Conservation (phyloP, 2,888 invertebrate species). For the Clusia tigrina region DNA sequence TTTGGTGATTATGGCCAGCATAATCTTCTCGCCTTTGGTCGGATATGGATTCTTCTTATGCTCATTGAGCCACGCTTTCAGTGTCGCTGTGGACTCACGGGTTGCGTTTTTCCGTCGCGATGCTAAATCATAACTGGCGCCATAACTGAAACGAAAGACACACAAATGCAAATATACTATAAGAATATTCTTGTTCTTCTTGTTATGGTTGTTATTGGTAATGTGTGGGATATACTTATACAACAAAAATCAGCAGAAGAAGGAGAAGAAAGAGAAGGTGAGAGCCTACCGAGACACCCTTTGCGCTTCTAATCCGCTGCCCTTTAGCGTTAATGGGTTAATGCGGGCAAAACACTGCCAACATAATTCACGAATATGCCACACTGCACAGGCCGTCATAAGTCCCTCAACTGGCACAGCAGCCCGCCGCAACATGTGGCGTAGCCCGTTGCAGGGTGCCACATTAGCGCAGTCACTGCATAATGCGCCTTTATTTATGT, state of each 20-base stretch:
- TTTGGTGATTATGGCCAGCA: conserved; percentile 91
- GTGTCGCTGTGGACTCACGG: conserved; percentile 92
- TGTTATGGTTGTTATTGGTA: no score
- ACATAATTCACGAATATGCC: conserved; percentile 22
- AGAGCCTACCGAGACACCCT: no score
- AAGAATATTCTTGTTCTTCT: not conserved
- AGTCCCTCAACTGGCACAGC: not conserved
- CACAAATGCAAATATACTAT: not conserved
- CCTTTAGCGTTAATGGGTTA: conserved; percentile 25
- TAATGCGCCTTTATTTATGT: conserved; percentile 45
- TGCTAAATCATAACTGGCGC: conserved; percentile 91
- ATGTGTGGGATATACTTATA: not conserved
- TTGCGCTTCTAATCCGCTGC: not conserved
- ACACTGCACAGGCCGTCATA: conserved; percentile 5
- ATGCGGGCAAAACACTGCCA: conserved; percentile 22
- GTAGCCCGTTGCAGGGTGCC: conserved; percentile 25
- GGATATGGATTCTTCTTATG: conserved; percentile 95
- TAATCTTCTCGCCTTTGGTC: conserved; percentile 92
- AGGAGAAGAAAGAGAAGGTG: no score
- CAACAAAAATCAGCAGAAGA: not conserved
- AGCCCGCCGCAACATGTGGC: conserved; percentile 5
- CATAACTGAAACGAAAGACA: conserved; percentile 72
- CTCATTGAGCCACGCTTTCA: conserved; percentile 95
- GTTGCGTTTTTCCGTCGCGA: conserved; percentile 95
- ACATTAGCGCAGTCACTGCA: conserved; percentile 36